Percentiles rank a stretch among this genome's conserved stretches.
Evolutionary conservation across 2,888 invertebrate genomes (phyloP).

Genomic region (Adelognathus sp.): DNA sequence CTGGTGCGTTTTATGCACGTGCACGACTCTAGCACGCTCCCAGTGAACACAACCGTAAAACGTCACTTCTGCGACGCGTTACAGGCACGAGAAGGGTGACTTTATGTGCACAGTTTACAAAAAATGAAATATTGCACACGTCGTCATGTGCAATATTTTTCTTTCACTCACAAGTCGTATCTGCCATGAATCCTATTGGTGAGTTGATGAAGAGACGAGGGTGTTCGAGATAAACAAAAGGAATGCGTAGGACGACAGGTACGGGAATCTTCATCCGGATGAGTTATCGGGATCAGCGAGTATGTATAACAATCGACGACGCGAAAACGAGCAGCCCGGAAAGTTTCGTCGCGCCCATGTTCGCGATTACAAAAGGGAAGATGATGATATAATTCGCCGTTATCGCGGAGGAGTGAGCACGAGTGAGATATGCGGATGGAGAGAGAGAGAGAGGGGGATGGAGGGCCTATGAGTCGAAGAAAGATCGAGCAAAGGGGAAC

Average conservation of each 20-base stretch:
- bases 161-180: too few relatives aligned
- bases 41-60: too few relatives aligned
- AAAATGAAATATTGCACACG: too few relatives aligned
- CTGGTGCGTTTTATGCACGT: too few relatives aligned
- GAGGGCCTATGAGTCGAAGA: conserved; percentile 34
- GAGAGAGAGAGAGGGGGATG: conserved; percentile 34
- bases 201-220: neutral
- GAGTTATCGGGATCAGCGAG: conserved; percentile 20
- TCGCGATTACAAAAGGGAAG: conserved; percentile 39
- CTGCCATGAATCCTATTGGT: neutral
- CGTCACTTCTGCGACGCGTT: too few relatives aligned
- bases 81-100: too few relatives aligned
- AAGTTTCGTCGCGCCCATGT: conserved; percentile 7
- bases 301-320: neutral
- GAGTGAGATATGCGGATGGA: conserved; percentile 27
- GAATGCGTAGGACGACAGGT: conserved; percentile 27
- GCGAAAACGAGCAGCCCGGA: neutral
- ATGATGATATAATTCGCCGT: conserved; percentile 47
- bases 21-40: too few relatives aligned
- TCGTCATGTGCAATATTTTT: too few relatives aligned
- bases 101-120: too few relatives aligned
- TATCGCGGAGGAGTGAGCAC: conserved; percentile 31
- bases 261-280: conserved; percentile 7
- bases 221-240: neutral
- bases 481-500: conserved; percentile 50